These are phyloP conservation scores for Apteryx owenii DNA, from an alignment of 2,113 vertebrate species.

Conservation along the genomic window DNA sequence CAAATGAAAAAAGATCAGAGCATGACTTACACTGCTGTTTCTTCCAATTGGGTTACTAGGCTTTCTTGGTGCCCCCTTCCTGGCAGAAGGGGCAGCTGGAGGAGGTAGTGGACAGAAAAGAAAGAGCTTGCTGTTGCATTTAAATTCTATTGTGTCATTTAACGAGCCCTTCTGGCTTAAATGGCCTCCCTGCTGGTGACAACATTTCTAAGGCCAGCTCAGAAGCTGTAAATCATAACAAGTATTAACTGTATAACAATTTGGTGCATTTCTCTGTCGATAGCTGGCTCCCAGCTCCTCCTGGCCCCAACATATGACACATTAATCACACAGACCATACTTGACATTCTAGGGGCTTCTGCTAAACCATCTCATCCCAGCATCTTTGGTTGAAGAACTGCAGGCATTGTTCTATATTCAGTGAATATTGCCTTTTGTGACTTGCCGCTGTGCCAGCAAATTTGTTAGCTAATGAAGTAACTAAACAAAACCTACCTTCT, in stretches of 20 bases:
- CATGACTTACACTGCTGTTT: not conserved
- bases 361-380: not conserved
- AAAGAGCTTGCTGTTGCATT: not conserved
- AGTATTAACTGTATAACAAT: not conserved
- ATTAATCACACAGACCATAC: not conserved
- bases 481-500: not conserved
- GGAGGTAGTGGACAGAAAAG: not conserved
- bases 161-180: not conserved
- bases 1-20: not conserved
- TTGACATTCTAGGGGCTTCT: not conserved
- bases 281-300: not conserved
- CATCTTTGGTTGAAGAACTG: not conserved
- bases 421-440: not conserved
- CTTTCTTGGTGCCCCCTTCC: not conserved
- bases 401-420: not conserved
- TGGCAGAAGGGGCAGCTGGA: not conserved
- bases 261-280: fast-evolving
- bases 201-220: not conserved
- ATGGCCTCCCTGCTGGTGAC: not conserved
- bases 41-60: not conserved
- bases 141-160: not conserved
- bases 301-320: fast-evolving
- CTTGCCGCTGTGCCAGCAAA: fast-evolving
- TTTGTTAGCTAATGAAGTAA: not conserved
- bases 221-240: not conserved